A percentile compares a stretch with the other conserved stretches of the same genome.
phyloP scores from a whole-genome alignment of 2,888 invertebrate species.

The Loripinus fragilis region DNA sequence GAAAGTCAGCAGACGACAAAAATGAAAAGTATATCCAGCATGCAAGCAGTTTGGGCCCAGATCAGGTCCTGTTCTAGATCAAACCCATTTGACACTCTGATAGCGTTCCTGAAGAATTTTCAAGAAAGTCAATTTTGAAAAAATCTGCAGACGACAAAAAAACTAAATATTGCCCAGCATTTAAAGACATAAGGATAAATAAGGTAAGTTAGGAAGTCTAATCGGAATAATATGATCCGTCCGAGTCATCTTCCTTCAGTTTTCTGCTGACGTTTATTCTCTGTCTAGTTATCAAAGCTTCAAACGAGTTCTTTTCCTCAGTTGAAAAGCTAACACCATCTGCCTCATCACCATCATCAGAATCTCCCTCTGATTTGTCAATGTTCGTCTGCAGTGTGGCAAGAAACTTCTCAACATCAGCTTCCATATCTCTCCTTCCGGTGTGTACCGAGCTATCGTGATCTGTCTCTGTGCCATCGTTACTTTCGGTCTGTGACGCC shows the following conservation, averaged over 20 bases:
- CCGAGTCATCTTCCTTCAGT: neutral
- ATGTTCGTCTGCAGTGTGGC: constrained; percentile 3
- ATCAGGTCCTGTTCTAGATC: too few relatives aligned
- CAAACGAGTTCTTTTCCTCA: neutral
- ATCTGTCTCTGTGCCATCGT: constrained; percentile 6
- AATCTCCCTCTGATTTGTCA: neutral
- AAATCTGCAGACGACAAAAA: too few relatives aligned
- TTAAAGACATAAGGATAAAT: too few relatives aligned
- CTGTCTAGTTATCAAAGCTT: neutral
- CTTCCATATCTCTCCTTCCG: constrained; percentile 2
- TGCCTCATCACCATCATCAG: neutral
- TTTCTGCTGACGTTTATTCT: neutral
- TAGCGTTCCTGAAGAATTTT: too few relatives aligned
- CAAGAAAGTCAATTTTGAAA: too few relatives aligned
- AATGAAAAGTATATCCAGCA: too few relatives aligned
- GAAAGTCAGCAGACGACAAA: too few relatives aligned
- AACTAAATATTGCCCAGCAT: too few relatives aligned
- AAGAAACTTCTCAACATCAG: neutral
- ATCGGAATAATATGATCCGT: constrained; percentile 4
- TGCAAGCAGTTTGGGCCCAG: too few relatives aligned
- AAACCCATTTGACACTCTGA: too few relatives aligned
- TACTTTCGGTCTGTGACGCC: constrained; percentile 4
- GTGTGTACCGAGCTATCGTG: neutral
- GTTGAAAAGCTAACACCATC: neutral
- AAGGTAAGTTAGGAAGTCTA: too few relatives aligned